Conservation (phyloP, 2,888 invertebrate species). For the Synanthedon vespiformis region DNA sequence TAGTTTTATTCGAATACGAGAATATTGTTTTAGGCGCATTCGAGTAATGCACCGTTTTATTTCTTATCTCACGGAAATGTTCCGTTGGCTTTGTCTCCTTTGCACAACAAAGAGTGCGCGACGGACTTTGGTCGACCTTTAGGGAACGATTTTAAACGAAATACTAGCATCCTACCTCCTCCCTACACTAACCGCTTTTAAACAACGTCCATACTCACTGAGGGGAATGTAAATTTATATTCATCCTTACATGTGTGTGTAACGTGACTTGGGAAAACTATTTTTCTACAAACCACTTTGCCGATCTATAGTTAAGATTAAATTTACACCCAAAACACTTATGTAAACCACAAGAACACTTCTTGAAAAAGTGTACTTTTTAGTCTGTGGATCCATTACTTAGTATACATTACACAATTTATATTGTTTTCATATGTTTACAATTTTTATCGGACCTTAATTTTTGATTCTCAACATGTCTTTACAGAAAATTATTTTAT, state of each 20-base stretch:
- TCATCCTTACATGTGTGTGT: slow-evolving; percentile 12
- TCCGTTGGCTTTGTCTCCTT: slow-evolving; percentile 35
- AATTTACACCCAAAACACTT: background rate
- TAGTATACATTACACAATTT: no score
- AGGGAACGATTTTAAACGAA: slow-evolving; percentile 43
- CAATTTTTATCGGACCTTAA: no score
- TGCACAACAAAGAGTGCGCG: slow-evolving; percentile 35
- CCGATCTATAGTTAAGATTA: background rate
- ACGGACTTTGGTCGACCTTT: slow-evolving; percentile 29
- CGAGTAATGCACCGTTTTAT: slow-evolving; percentile 33
- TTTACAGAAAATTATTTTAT: no score
- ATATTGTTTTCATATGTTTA: no score
- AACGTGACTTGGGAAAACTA: slow-evolving; percentile 24
- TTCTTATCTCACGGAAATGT: slow-evolving; percentile 37
- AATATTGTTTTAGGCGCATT: slow-evolving; percentile 14
- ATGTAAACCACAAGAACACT: no score
- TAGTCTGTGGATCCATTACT: no score
- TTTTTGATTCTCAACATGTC: no score
- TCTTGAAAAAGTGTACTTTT: no score
- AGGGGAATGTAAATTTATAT: background rate
- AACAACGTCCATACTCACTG: background rate
- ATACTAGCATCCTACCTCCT: slow-evolving; percentile 20
- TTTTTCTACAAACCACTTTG: background rate
- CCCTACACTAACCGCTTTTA: slow-evolving; percentile 5
- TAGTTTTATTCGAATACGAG: background rate